Conservation (phyloP, 2,113 vertebrate genomes). For the Plotosus lineatus region DNA sequence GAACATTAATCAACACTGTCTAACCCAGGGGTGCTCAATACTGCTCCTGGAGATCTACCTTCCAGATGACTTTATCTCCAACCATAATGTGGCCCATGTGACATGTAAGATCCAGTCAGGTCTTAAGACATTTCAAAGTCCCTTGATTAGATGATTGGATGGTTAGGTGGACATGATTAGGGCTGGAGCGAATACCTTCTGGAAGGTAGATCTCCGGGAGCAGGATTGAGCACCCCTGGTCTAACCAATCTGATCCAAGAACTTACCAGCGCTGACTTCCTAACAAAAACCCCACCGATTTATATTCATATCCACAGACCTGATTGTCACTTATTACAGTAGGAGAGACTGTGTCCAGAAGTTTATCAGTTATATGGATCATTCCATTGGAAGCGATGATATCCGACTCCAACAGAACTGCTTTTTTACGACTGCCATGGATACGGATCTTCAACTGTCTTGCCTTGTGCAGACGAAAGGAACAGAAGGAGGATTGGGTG, state of each 20-base stretch:
- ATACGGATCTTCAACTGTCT: conserved; percentile 78
- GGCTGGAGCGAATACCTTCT: too few species aligned
- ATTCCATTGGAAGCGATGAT: conserved; percentile 87
- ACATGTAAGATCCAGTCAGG: too few species aligned
- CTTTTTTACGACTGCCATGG: conserved; percentile 77
- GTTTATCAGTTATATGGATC: conserved; percentile 83
- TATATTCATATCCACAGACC: conserved; percentile 62
- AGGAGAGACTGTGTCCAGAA: conserved; percentile 78
- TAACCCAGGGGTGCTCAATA: too few species aligned
- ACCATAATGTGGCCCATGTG: too few species aligned
- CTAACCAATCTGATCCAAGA: not conserved
- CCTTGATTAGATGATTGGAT: too few species aligned
- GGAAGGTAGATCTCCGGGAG: too few species aligned
- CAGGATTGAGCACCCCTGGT: too few species aligned
- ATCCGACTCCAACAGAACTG: conserved; percentile 75
- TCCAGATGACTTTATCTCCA: too few species aligned
- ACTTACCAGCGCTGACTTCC: not conserved
- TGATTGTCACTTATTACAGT: conserved; percentile 75
- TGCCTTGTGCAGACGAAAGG: conserved; percentile 62
- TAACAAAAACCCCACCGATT: not conserved
- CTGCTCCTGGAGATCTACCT: too few species aligned
- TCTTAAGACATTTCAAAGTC: too few species aligned
- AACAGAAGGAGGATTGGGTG: not conserved
- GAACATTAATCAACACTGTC: not conserved
- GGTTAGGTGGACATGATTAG: too few species aligned